Base-by-base conservation (phyloP, 2,888 invertebrate genomes). In the Lissonota sp. region DNA sequence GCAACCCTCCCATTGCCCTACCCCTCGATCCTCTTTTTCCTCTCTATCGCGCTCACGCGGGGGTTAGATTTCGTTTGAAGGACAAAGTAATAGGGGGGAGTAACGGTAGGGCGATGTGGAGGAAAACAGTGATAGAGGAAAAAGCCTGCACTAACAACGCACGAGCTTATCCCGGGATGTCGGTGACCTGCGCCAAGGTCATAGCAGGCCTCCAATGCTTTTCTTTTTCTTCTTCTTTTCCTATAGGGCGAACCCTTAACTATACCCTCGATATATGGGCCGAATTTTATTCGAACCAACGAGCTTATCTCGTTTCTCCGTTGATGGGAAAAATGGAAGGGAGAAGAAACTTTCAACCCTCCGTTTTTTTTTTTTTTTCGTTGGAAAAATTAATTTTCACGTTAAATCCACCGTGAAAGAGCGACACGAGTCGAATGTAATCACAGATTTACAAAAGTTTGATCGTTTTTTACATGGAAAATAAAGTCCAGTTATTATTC, bases 101-200 rank as follows among this genome's bases (percentile, higher is more conserved):
- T 44, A 46, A 37, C 42, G 60, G 62, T 37, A 40, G 46, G 49
- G 39, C 26, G 26, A 26, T 26, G 26, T 10, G 60, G 55, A 77
- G 57, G 44, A 14, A 10, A 49, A 12, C 2, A 42, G 42, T 5
- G 42, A 26, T 26, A 26, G 26, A 62, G 53, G 67, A 57, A 71
- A 64, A 83, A 44, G 66, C 80, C 72, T 78, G 76, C 80, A 75
- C 72, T 79, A 75, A 77, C 83, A 77, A 73, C 77, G 74, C 66
- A 64, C 57, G 80, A 69, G 71, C 64, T 73, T 81, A 44, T 62
- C 70, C 58, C 58, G 70, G 57, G 64, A 70, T 58, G 53, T 74
- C 60, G 64, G 60, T 55, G 69, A 60, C 53, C 70, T 63, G 14
- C 8, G 14, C 51, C 60, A 80, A 80, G 77, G 73, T 78, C 71